A percentile compares a stretch with the other conserved stretches of the same genome.
phyloP scores from a whole-genome alignment of 2,113 vertebrate species.

The zebrafish (Danio rerio) region DNA sequence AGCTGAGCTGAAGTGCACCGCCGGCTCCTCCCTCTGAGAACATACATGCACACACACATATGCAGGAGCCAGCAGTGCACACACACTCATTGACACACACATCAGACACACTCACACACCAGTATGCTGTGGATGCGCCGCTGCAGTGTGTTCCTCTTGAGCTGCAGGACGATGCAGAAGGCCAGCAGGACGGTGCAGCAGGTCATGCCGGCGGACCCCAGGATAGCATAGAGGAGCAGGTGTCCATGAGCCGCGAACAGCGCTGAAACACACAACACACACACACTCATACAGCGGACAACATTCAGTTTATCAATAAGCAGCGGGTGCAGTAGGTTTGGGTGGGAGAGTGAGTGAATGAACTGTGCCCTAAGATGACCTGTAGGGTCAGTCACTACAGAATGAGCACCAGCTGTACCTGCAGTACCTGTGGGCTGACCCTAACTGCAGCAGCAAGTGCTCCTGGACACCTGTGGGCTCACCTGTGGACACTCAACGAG shows the following conservation, averaged over 20 bases:
- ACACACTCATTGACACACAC: too few species aligned
- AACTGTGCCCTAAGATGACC: too few species aligned
- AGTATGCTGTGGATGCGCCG: slow-evolving; percentile 82
- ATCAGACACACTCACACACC: not conserved
- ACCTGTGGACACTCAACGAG: not conserved
- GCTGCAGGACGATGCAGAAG: slow-evolving; percentile 86
- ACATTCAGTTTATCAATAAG: too few species aligned
- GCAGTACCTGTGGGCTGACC: not conserved
- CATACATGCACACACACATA: too few species aligned
- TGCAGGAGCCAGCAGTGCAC: too few species aligned
- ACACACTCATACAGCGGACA: too few species aligned
- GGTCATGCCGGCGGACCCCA: slow-evolving; percentile 90
- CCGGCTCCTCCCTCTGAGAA: slow-evolving; percentile 85
- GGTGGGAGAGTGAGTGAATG: too few species aligned
- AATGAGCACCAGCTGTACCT: too few species aligned
- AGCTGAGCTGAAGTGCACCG: slow-evolving; percentile 83
- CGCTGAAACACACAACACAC: slow-evolving; percentile 27
- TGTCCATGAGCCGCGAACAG: slow-evolving; percentile 73
- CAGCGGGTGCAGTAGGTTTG: too few species aligned
- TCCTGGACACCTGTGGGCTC: too few species aligned
- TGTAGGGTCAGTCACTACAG: too few species aligned
- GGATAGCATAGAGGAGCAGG: slow-evolving; percentile 88
- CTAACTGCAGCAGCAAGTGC: not conserved
- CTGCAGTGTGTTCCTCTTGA: slow-evolving; percentile 84
- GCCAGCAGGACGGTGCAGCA: slow-evolving; percentile 87